Conservation (phyloP, 2,888 invertebrate species). For the Cyrtodaria siliqua region DNA sequence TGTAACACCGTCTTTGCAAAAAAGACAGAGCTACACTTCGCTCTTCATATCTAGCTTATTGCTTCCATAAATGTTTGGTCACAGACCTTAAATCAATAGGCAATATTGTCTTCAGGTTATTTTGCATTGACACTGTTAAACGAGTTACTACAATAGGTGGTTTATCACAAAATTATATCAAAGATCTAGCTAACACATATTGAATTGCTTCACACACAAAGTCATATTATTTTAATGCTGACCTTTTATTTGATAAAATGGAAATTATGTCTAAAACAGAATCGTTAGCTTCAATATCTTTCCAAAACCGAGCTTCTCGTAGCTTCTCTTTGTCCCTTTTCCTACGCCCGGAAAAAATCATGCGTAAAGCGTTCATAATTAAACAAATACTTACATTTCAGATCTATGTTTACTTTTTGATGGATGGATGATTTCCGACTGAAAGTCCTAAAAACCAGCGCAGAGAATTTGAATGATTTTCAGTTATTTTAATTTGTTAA, state of each 20-base stretch:
- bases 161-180: constrained; percentile 1
- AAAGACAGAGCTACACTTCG: background rate
- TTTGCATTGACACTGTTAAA: constrained; percentile 11
- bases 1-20: background rate
- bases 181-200: constrained; percentile 3
- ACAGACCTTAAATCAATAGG: constrained; percentile 11
- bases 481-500: too few species aligned
- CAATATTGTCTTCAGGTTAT: constrained; percentile 10
- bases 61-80: constrained; percentile 17
- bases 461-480: too few species aligned
- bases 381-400: too few species aligned
- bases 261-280: constrained; percentile 11
- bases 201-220: constrained; percentile 8
- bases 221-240: background rate
- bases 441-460: too few species aligned
- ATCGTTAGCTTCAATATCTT: background rate
- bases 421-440: too few species aligned
- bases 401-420: too few species aligned
- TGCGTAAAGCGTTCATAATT: constrained; percentile 20
- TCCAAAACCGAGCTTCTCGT: constrained; percentile 16
- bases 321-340: constrained; percentile 32
- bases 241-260: too few species aligned
- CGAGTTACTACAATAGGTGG: constrained; percentile 7
- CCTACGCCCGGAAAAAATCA: constrained; percentile 43
- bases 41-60: constrained; percentile 15